Base-by-base conservation (phyloP, 2,888 invertebrate species). In the Griposia aprilina region DNA sequence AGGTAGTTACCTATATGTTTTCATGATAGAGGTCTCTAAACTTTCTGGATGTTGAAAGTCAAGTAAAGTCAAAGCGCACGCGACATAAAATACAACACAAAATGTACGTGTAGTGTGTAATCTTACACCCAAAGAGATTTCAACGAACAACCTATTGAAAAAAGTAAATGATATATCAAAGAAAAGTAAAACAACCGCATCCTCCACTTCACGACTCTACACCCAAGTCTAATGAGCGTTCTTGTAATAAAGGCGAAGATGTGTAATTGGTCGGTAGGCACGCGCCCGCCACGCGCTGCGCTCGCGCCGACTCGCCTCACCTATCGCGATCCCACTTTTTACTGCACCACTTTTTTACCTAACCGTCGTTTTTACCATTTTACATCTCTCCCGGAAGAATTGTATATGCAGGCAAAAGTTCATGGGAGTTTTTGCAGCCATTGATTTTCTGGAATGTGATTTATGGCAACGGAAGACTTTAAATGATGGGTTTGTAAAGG, bases 171-270 rank as follows among this genome's bases (percentile, higher is more conserved):
- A 67, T 17, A 55, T 55, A 23, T 20, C 0, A 3, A 45, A 45
- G 7, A 20, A 74, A 71, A n/a, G 3, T 17, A 78, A 17, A 78
- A 80, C 26, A 11, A 59, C 87, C 87, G 48, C 74, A 89, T 90
- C 87, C 85, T 67, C 23, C 1, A 20, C 26, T 81, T 88, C 69
- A 0, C 55, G 52, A 30, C 55, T 90, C 86, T 13, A 17, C 82
- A 41, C 13, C 36, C 52, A 78, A 80, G 89, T 93, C 93, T 96
- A 96, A 96, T 96, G 95, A 95, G 95, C 93, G 91, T 92, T 93
- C 94, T 92, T 93, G 94, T 94, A 94, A 95, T 95, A 95, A 94
- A 95, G 95, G 93, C 93, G 93, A 94, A 94, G 94, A 94, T 93
- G 93, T 94, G 94, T 96, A 96, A 96, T 96, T 95, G 95, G 94